phyloP scores from a whole-genome alignment of 1,140 invertebrate species.

The Augochlora pura region DNA sequence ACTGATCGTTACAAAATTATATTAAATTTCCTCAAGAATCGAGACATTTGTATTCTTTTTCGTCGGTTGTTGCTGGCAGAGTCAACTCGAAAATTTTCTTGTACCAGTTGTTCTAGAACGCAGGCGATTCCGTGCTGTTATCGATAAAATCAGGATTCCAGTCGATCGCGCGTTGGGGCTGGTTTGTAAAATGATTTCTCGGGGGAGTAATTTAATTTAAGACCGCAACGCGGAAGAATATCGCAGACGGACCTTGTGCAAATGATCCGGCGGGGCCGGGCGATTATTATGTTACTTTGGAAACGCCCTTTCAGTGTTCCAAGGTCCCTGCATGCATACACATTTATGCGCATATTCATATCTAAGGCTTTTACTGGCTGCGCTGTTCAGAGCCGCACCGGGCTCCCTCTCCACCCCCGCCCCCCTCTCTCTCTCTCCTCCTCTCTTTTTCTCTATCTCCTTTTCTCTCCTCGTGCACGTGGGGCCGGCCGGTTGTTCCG shows the following conservation, averaged over 20 bases:
- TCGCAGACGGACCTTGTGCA: conserved; percentile 27
- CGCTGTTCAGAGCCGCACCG: conserved; percentile 25
- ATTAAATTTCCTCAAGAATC: too few relatives aligned
- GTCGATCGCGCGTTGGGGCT: too few relatives aligned
- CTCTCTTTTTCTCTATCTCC: too few relatives aligned
- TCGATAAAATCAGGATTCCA: too few relatives aligned
- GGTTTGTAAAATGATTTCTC: not conserved
- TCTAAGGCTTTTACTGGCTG: conserved; percentile 46
- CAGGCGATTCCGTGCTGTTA: too few relatives aligned
- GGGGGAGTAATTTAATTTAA: conserved; percentile 23
- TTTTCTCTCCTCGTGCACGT: conserved; percentile 27
- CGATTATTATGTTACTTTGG: conserved; percentile 41
- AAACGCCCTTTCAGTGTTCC: conserved; percentile 44
- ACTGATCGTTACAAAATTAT: too few relatives aligned
- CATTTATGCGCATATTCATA: conserved; percentile 55
- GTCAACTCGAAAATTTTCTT: too few relatives aligned
- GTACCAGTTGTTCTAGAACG: too few relatives aligned
- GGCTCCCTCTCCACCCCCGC: too few relatives aligned
- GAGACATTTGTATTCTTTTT: too few relatives aligned
- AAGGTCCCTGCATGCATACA: conserved; percentile 39
- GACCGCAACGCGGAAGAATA: not conserved
- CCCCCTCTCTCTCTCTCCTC: too few relatives aligned
- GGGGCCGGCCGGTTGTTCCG: conserved; percentile 51
- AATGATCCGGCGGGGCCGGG: conserved; percentile 28
- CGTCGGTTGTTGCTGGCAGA: too few relatives aligned